phyloP scores from a whole-genome alignment of 2,888 invertebrate genomes.

The Oscheius sp. region DNA sequence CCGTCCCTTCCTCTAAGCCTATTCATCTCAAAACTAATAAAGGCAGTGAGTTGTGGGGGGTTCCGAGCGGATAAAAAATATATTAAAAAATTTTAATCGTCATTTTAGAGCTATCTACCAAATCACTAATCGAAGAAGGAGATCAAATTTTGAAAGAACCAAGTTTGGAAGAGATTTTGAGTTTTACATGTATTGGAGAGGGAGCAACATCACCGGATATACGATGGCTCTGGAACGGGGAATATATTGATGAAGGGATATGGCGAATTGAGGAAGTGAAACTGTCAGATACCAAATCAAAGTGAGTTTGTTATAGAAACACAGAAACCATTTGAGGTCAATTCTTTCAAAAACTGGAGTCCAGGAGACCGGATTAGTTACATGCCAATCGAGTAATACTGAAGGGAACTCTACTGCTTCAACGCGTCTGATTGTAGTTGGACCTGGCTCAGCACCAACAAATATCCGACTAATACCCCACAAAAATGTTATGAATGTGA shows the following conservation, averaged over 20 bases:
- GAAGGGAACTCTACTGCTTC: constrained; percentile 38
- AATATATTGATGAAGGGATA: constrained; percentile 35
- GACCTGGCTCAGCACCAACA: constrained; percentile 29
- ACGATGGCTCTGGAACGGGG: constrained; percentile 47
- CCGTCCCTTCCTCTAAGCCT: constrained; percentile 52
- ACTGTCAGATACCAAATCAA: neutral
- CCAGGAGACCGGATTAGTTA: constrained; percentile 38
- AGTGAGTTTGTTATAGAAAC: neutral
- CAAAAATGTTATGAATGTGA: constrained; percentile 48
- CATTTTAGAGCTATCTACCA: constrained; percentile 40
- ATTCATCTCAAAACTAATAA: constrained; percentile 47
- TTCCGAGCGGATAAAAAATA: neutral
- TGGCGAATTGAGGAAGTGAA: constrained; percentile 36
- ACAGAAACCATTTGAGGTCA: constrained; percentile 32
- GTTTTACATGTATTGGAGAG: constrained; percentile 40
- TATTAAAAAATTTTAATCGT: neutral
- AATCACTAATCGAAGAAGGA: constrained; percentile 36
- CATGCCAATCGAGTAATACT: constrained; percentile 34
- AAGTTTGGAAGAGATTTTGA: constrained; percentile 34
- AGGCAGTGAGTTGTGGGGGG: constrained; percentile 41
- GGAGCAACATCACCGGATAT: constrained; percentile 48
- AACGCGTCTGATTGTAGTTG: constrained; percentile 16
- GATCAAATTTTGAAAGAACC: constrained; percentile 42
- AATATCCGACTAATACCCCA: constrained; percentile 33
- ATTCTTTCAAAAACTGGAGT: constrained; percentile 25